Conservation (phyloP, 2,113 vertebrate genomes). For the Collichthys lucidus region DNA sequence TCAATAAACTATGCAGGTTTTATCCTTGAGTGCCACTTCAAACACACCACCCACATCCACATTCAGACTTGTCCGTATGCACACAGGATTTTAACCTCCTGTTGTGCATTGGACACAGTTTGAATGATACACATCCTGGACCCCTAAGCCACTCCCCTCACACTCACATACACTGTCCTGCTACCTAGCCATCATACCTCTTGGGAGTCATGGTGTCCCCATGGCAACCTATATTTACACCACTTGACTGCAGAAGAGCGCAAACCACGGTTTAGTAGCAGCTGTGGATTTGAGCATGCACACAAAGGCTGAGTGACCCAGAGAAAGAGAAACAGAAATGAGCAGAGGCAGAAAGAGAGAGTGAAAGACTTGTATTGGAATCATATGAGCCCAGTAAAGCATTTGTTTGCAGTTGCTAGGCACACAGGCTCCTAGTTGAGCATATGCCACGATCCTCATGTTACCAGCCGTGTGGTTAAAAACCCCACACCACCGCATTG, state of each 20-base stretch:
- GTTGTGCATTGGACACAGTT: constrained; percentile 30
- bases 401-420: constrained; percentile 80
- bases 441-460: constrained; percentile 69
- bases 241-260: constrained; percentile 54
- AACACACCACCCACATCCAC: constrained; percentile 3
- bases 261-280: constrained; percentile 64
- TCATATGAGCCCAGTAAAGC: constrained; percentile 56
- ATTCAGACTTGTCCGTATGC: constrained; percentile 1
- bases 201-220: constrained; percentile 75
- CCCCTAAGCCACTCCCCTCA: constrained; percentile 41
- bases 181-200: constrained; percentile 60
- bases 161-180: constrained; percentile 29
- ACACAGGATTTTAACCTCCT: constrained; percentile 39
- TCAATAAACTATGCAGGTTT: neutral
- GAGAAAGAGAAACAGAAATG: constrained; percentile 2
- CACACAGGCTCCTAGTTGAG: constrained; percentile 58
- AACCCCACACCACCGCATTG: constrained; percentile 31
- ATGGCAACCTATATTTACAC: constrained; percentile 84
- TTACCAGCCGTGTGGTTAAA: constrained; percentile 61
- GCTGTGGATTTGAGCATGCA: constrained; percentile 62
- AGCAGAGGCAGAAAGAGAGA: constrained; percentile 5
- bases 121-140: constrained; percentile 54
- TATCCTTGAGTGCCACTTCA: constrained; percentile 14
- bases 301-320: constrained; percentile 35
- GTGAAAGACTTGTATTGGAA: constrained; percentile 18